Percentiles rank a stretch among this genome's conserved stretches.
phyloP scores from a whole-genome alignment of 2,888 invertebrate species.

The Dilophus febrilis region DNA sequence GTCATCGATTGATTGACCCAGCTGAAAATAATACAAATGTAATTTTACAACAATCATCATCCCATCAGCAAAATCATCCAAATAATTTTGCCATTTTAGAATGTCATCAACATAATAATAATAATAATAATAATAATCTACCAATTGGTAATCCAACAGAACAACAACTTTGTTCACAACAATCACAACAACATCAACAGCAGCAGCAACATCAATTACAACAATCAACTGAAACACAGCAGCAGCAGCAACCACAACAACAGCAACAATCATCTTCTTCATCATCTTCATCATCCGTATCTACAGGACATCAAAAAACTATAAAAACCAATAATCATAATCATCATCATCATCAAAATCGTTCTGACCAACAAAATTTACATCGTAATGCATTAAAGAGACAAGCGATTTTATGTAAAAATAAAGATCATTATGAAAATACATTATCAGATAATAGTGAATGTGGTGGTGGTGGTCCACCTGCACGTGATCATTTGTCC shows the following conservation, averaged over 20 bases:
- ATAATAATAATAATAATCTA: too few relatives aligned
- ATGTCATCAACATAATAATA: conserved; percentile 14
- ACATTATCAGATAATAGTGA: conserved; percentile 32
- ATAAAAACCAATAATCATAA: too few relatives aligned
- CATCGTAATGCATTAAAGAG: neutral
- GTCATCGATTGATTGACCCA: conserved; percentile 8
- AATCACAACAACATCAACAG: conserved; percentile 4
- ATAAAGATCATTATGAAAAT: conserved; percentile 38
- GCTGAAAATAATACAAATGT: neutral
- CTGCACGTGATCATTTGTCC: conserved; percentile 28
- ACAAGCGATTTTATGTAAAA: conserved; percentile 15
- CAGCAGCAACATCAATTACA: neutral
- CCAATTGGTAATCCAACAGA: conserved; percentile 14
- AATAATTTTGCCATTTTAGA: conserved; percentile 13
- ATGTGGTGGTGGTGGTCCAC: too few relatives aligned
- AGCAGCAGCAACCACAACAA: neutral
- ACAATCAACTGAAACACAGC: neutral
- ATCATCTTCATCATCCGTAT: neutral
- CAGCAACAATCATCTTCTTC: neutral
- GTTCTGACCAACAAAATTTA: neutral
- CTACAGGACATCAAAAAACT: too few relatives aligned
- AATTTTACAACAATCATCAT: neutral
- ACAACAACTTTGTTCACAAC: conserved; percentile 8
- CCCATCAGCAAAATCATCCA: conserved; percentile 8
- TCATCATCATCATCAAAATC: neutral